Percentiles rank a stretch among this genome's conserved stretches.
These are phyloP conservation scores for Luperina testacea DNA, from an alignment of 2,888 invertebrate genomes.

Conservation along the genomic window DNA sequence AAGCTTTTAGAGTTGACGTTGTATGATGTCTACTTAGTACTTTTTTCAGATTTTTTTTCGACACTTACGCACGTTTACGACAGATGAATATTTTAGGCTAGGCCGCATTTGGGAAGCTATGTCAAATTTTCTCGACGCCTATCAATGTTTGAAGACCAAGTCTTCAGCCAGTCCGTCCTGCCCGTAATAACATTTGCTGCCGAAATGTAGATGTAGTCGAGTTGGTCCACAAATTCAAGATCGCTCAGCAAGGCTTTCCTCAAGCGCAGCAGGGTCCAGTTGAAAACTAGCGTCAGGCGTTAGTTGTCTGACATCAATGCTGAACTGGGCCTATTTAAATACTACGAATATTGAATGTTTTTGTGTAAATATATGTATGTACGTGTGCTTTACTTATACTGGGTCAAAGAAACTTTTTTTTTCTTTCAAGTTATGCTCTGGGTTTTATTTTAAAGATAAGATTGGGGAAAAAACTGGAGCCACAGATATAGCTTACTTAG, in stretches of 20 bases:
- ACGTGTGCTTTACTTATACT: background rate
- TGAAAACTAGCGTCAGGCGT: background rate
- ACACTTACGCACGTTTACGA: background rate
- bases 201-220: background rate
- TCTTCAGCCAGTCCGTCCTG: background rate
- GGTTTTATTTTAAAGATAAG: background rate
- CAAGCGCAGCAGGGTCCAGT: background rate
- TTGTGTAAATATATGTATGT: too few species aligned
- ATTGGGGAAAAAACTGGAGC: background rate
- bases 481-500: background rate
- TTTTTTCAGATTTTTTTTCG: background rate
- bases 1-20: background rate
- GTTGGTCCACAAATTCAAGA: slow-evolving; percentile 4
- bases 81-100: background rate
- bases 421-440: too few species aligned
- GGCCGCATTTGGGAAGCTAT: background rate
- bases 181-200: background rate
- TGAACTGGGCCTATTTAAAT: background rate
- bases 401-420: too few species aligned
- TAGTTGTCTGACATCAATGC: background rate
- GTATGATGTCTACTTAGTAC: background rate
- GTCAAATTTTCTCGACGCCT: background rate
- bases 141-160: background rate
- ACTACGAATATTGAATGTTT: too few species aligned
- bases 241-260: background rate